phyloP scores from a whole-genome alignment of 2,888 invertebrate species.

The Sacculina carcini region DNA sequence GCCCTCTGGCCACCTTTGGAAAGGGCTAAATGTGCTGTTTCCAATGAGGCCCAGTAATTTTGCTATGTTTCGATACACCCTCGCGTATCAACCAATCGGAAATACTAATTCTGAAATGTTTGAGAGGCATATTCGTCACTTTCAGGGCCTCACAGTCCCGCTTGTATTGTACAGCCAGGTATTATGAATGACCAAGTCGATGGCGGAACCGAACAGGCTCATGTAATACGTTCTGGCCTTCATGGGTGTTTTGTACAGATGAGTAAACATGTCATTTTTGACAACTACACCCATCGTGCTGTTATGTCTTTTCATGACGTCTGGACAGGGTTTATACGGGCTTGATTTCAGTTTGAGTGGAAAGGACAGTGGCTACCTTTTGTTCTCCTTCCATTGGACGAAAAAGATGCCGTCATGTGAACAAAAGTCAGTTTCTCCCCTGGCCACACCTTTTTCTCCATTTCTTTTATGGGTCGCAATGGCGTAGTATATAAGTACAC shows the following conservation, averaged over 20 bases:
- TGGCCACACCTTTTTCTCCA: background rate
- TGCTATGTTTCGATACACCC: too few species aligned
- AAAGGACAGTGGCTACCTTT: too few species aligned
- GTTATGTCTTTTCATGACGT: too few species aligned
- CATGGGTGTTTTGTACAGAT: background rate
- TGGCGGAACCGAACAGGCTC: background rate
- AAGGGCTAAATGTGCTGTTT: too few species aligned
- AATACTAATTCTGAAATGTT: too few species aligned
- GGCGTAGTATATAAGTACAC: too few species aligned
- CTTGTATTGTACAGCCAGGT: conserved; percentile 1
- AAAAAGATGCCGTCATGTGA: background rate
- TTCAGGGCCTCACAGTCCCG: background rate
- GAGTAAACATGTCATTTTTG: conserved; percentile 1
- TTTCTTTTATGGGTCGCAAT: background rate
- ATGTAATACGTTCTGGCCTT: background rate
- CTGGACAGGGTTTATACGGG: too few species aligned
- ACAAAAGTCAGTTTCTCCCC: background rate
- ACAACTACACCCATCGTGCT: background rate
- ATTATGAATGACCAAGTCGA: background rate
- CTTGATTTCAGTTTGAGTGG: too few species aligned
- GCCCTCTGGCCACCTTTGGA: too few species aligned
- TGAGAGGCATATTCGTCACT: background rate
- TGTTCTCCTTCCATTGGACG: background rate
- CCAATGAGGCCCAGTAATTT: too few species aligned
- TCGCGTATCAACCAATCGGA: too few species aligned